Conservation (phyloP, 2,888 invertebrate genomes). For the Cryptocephalus moraei region DNA sequence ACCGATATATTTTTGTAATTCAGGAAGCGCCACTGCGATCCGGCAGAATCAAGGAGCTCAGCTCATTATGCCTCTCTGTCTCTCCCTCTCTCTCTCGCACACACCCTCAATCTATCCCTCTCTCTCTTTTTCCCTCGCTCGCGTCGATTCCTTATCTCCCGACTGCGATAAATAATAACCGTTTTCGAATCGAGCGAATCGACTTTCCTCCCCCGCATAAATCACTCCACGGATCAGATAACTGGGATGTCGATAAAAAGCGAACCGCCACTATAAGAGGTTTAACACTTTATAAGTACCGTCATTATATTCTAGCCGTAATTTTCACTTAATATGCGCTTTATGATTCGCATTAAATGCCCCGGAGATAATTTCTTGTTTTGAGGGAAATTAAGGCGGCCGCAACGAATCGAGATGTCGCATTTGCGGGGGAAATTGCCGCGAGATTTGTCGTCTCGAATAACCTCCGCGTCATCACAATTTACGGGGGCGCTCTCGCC, state of each 20-base stretch:
- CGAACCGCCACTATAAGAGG: conserved; percentile 15
- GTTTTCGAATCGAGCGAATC: conserved; percentile 15
- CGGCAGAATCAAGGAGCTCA: no score
- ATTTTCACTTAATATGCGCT: conserved; percentile 16
- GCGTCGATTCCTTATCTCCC: conserved; percentile 1
- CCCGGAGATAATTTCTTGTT: conserved; percentile 11
- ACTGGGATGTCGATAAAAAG: conserved; percentile 16
- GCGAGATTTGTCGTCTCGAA: background rate
- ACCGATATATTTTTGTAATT: no score
- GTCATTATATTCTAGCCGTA: conserved; percentile 13
- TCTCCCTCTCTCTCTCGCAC: no score
- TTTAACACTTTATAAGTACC: conserved; percentile 15
- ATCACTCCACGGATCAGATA: conserved; percentile 11
- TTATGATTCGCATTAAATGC: conserved; percentile 13
- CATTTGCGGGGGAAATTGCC: background rate
- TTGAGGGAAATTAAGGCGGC: conserved; percentile 14
- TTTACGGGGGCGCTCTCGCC: no score
- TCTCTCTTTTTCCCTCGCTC: conserved; percentile 7
- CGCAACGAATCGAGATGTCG: conserved; percentile 4
- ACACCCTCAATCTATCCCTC: background rate
- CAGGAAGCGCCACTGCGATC: no score
- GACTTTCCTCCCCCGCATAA: conserved; percentile 14
- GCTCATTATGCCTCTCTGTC: conserved; percentile 6
- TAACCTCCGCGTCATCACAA: no score
- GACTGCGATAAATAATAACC: conserved; percentile 14